A percentile compares a stretch with the other conserved stretches of the same genome.
Conservation (phyloP, 2,888 invertebrate species). For the Malachius bipustulatus region DNA sequence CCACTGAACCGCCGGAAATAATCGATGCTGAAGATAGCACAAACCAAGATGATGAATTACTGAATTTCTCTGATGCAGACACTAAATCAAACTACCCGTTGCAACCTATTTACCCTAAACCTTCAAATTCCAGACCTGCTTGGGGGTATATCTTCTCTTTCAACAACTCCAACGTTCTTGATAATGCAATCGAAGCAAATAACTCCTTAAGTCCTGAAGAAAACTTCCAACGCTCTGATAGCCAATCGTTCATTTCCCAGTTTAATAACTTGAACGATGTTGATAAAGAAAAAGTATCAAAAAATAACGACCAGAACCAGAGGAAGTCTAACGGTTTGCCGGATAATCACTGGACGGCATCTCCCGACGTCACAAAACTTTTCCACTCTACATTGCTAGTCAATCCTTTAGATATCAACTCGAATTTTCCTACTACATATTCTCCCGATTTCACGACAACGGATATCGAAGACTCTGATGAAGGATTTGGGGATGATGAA, state of each 20-base stretch:
- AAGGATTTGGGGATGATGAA: constrained; percentile 12
- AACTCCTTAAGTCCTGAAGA: constrained; percentile 40
- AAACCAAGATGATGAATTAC: constrained; percentile 58
- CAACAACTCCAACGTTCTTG: constrained; percentile 18
- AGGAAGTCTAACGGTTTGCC: constrained; percentile 21
- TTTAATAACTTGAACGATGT: constrained; percentile 39
- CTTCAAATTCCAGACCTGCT: constrained; percentile 31
- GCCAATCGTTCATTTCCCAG: constrained; percentile 54
- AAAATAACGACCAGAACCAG: constrained; percentile 13
- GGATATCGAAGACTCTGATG: background rate
- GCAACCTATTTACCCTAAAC: constrained; percentile 35
- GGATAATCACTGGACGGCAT: constrained; percentile 31
- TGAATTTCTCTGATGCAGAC: constrained; percentile 63
- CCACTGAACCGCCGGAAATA: constrained; percentile 56
- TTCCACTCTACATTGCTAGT: constrained; percentile 59
- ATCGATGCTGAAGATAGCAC: constrained; percentile 26
- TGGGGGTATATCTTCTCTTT: constrained; percentile 32
- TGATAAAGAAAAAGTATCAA: constrained; percentile 23
- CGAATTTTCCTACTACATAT: constrained; percentile 35
- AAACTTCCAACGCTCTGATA: constrained; percentile 55
- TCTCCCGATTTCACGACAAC: constrained; percentile 6
- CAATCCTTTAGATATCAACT: constrained; percentile 62
- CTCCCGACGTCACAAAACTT: constrained; percentile 41
- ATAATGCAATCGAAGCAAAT: constrained; percentile 20
- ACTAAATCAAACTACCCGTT: constrained; percentile 28